Conservation (phyloP, 1,140 invertebrate species). For the Trachymyrmex cornetzi region DNA sequence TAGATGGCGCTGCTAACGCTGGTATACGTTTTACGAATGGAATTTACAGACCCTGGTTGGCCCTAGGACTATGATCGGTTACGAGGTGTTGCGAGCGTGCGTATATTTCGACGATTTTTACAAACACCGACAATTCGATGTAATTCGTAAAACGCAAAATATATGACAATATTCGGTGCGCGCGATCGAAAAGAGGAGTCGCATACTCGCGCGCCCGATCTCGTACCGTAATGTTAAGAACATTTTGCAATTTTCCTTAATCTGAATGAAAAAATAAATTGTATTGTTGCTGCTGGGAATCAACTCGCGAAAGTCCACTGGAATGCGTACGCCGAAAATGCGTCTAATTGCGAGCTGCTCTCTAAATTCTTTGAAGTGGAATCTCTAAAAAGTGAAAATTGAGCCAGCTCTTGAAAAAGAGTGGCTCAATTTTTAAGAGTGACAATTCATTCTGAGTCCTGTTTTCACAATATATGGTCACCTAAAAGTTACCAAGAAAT, state of each 20-base stretch:
- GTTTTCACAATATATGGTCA: no score
- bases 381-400: no score
- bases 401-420: no score
- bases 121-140: conserved; percentile 31
- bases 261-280: conserved; percentile 36
- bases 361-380: no score
- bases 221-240: conserved; percentile 80
- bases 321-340: neutral
- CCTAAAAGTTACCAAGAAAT: no score
- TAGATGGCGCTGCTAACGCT: no score
- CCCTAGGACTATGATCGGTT: neutral
- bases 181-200: neutral
- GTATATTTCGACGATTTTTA: conserved; percentile 63
- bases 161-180: conserved; percentile 9
- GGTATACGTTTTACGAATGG: no score
- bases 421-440: no score
- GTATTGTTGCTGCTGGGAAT: neutral
- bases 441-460: no score
- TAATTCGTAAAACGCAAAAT: conserved; percentile 6
- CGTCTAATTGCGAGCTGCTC: neutral
- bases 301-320: conserved; percentile 13
- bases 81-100: conserved; percentile 56
- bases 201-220: conserved; percentile 65
- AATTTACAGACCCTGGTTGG: no score
- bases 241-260: conserved; percentile 79